These are phyloP conservation scores for Drosophila lowei DNA, from an alignment of 1,140 invertebrate species.

Conservation along the genomic window DNA sequence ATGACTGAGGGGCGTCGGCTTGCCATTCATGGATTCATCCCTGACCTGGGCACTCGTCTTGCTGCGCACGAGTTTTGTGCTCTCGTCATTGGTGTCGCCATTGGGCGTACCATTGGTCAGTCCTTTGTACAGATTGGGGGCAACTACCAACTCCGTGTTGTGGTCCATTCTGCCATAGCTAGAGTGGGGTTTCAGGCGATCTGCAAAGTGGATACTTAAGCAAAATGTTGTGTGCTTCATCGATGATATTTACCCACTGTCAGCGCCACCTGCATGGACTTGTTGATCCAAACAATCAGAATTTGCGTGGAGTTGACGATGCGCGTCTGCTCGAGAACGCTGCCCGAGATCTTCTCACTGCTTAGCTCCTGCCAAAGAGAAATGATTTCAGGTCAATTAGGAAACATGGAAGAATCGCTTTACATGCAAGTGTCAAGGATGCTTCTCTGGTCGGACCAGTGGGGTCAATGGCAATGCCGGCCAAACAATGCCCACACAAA, in stretches of 20 bases:
- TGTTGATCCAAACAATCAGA: conserved; percentile 84
- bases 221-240: not conserved
- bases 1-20: conserved; percentile 38
- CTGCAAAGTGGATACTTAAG: conserved; percentile 27
- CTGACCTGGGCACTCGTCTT: conserved; percentile 65
- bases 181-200: conserved; percentile 73
- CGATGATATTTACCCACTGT: conserved; percentile 83
- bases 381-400: not conserved
- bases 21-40: conserved; percentile 26
- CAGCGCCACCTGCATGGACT: conserved; percentile 83
- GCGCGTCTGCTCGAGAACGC: conserved; percentile 84
- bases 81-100: conserved; percentile 15
- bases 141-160: conserved; percentile 75
- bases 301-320: conserved; percentile 84
- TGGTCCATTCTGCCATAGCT: conserved; percentile 78
- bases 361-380: conserved; percentile 81
- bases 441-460: conserved; percentile 13
- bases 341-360: conserved; percentile 83
- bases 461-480: conserved; percentile 80
- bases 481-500: conserved; percentile 56
- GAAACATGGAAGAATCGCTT: not conserved
- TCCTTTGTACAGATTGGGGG: conserved; percentile 73
- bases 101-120: conserved; percentile 59
- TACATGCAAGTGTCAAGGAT: not conserved
- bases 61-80: conserved; percentile 56